Evolutionary conservation across 2,797 vertebrate species (phyloP), one percentile per base, ranked within the genome.

Genomic region (Tokudaia tokunoshimensis): DNA sequence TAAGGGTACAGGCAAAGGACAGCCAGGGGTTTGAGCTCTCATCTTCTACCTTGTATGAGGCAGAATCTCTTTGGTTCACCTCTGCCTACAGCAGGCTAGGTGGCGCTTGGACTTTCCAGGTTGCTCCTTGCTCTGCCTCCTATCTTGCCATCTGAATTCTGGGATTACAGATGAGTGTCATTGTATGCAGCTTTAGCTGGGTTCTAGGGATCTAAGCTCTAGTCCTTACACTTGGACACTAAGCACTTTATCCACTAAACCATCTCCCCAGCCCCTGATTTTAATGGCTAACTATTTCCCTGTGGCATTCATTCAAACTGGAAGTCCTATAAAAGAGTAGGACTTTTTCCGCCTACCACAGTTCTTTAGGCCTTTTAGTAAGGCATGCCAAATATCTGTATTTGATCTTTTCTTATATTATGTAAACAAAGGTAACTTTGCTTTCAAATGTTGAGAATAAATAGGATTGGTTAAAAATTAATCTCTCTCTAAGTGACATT

Each of bases 381-480:
- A 76, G 65, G 34, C 44, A 74, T 67, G 47, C 34, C 57, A 83
- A 75, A 34, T 52, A 34, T 11, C 84, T 76, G 31, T 24, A 31
- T 79, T 87, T 41, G 86, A 37, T 44, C 81, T 94, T 91, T 63
- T 52, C 70, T 78, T 59, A 11, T 14, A 75, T 93, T 92, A 57
- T 31, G 14, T 37, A 61, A 59, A 75, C 65, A 79, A 41, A 92
- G 59, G 75, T 72, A 29, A 78, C 85, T 91, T 93, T 87, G 37
- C 74, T 91, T 89, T 4, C 82, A 94, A 93, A 74, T 57, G 52
- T 87, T 74, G 92, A 44, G 79, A 92, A 52, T 67, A 63, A 80
- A 75, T n/a, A 29, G 70, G 52, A 19, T 10, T 52, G 8, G 91
- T 96, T 81, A 96, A 97, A 92, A 78, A 96, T 81, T 94, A 74